phyloP scores from a whole-genome alignment of 2,113 vertebrate species.

The Pomatorhinus ruficollis region DNA sequence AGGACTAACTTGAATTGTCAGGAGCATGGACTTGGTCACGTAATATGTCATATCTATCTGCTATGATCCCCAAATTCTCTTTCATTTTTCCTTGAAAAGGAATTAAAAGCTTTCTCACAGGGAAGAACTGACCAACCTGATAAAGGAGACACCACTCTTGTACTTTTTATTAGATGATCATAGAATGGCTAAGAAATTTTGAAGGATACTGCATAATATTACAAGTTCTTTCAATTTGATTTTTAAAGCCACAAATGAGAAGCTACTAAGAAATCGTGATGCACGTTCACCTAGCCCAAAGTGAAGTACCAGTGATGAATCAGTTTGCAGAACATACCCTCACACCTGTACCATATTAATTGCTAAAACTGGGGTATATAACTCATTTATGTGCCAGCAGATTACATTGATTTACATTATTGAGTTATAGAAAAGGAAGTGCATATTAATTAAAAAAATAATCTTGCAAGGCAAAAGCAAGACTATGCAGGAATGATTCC shows the following conservation, averaged over 20 bases:
- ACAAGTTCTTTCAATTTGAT: neutral
- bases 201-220: neutral
- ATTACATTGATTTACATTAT: neutral
- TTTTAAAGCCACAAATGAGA: neutral
- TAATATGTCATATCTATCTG: neutral
- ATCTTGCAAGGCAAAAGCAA: neutral
- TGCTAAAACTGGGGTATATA: neutral
- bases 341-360: neutral
- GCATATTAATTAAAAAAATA: neutral
- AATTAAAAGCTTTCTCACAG: neutral
- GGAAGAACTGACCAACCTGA: neutral
- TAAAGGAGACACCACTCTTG: neutral
- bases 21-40: neutral
- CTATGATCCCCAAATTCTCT: neutral
- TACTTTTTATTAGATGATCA: neutral
- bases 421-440: neutral
- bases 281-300: neutral
- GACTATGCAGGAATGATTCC: neutral
- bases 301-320: neutral
- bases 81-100: neutral
- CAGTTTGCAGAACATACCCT: neutral
- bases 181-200: neutral
- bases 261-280: neutral
- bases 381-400: neutral
- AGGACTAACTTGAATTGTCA: neutral